Evolutionary conservation across 2,797 vertebrate genomes (phyloP).

Genomic region (Cephalopachus bancanus): DNA sequence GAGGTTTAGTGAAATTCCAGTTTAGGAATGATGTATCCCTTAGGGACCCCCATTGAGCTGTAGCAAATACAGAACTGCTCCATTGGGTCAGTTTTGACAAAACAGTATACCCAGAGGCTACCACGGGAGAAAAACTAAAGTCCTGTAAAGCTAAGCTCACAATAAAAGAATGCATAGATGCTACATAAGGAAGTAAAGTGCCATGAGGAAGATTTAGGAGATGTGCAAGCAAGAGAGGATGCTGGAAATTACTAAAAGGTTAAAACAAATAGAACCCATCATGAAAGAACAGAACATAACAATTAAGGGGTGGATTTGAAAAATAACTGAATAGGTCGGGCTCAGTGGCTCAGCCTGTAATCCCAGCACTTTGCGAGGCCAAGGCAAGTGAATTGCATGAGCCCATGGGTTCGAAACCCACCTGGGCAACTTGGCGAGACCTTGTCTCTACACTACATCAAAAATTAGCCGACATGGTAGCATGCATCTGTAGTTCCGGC

Average conservation of each 20-base stretch:
- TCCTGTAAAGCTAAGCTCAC: not conserved
- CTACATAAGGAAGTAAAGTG: not conserved
- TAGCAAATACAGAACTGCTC: not conserved
- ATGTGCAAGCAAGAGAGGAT: not conserved
- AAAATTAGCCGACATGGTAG: too few species aligned
- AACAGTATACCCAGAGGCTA: not conserved
- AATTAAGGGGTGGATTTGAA: not conserved
- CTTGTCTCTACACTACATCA: too few species aligned
- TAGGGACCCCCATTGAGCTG: not conserved
- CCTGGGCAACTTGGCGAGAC: too few species aligned
- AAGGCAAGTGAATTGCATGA: too few species aligned
- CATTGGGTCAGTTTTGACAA: not conserved
- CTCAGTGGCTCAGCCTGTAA: too few species aligned
- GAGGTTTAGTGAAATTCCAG: not conserved
- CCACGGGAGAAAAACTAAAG: rapidly evolving
- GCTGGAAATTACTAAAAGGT: not conserved
- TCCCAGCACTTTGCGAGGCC: too few species aligned
- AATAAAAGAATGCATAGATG: too few species aligned
- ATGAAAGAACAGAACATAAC: not conserved
- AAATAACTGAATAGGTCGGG: not conserved
- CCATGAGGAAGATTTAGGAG: not conserved
- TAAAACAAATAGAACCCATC: not conserved
- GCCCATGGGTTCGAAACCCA: too few species aligned
- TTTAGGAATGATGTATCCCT: not conserved
- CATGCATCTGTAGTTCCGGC: too few species aligned